Evolutionary conservation across 92 coral and sea anemone genomes (phyloP).

Genomic region (Chrysogorgia sp.): DNA sequence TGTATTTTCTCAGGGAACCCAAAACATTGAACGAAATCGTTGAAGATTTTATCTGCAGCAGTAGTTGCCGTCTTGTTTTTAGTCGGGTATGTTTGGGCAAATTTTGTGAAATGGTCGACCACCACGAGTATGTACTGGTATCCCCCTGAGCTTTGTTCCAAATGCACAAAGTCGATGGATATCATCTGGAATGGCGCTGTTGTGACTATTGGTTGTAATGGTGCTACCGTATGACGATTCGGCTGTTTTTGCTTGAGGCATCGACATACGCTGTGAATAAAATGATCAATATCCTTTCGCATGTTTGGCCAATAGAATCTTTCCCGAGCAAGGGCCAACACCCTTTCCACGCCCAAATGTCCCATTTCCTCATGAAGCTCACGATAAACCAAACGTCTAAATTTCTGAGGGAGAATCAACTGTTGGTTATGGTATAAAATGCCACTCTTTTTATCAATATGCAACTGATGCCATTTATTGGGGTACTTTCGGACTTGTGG

Average conservation of each 20-base stretch:
- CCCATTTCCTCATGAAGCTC: slow-evolving; percentile 65
- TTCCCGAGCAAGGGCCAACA: slow-evolving; percentile 17
- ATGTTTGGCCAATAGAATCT: slow-evolving; percentile 40
- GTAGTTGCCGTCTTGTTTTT: slow-evolving; percentile 1
- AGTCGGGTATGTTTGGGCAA: slow-evolving; percentile 13
- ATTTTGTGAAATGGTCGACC: too few relatives aligned
- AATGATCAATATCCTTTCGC: slow-evolving; percentile 44
- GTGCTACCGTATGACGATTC: slow-evolving; percentile 34
- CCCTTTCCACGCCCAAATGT: slow-evolving; percentile 55
- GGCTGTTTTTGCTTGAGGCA: slow-evolving; percentile 61
- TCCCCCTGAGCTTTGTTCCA: slow-evolving; percentile 60
- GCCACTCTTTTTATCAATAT: slow-evolving; percentile 45
- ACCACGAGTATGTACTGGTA: slow-evolving; percentile 46
- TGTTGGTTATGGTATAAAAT: slow-evolving; percentile 46
- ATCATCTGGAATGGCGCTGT: slow-evolving; percentile 50
- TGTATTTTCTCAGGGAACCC: too few relatives aligned
- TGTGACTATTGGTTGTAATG: slow-evolving; percentile 41
- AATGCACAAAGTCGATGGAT: slow-evolving; percentile 50
- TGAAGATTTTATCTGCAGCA: slow-evolving; percentile 13
- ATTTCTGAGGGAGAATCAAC: slow-evolving; percentile 46
- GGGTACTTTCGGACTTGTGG: slow-evolving; percentile 57
- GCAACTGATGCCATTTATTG: slow-evolving; percentile 53
- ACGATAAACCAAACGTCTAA: slow-evolving; percentile 47
- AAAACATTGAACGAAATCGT: slow-evolving; percentile 9
- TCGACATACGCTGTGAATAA: slow-evolving; percentile 40